phyloP scores from a whole-genome alignment of 2,888 invertebrate species.

The Clusia tigrina region DNA sequence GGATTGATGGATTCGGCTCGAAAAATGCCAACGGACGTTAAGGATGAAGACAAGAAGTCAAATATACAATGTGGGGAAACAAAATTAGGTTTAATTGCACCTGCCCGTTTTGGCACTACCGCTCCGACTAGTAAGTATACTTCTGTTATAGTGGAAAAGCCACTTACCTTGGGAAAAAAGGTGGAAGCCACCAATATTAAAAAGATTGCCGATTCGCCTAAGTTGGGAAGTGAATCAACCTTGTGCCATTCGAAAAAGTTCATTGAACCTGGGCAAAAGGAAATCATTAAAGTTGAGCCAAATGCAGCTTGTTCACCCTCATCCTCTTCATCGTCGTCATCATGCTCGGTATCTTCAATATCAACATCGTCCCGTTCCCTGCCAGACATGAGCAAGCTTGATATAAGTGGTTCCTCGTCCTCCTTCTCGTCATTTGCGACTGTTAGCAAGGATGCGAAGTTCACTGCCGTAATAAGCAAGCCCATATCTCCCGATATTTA shows the following conservation, averaged over 20 bases:
- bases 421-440: constrained; percentile 14
- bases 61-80: constrained; percentile 32
- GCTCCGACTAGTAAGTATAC: constrained; percentile 42
- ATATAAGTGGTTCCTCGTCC: constrained; percentile 50
- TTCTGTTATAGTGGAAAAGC: constrained; percentile 56
- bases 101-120: constrained; percentile 40
- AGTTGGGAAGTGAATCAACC: constrained; percentile 26
- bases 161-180: constrained; percentile 31
- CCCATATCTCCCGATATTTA: constrained; percentile 72
- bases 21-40: constrained; percentile 33
- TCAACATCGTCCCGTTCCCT: constrained; percentile 45
- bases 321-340: constrained; percentile 53
- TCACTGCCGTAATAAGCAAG: constrained; percentile 27
- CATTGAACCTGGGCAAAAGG: constrained; percentile 48
- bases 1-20: constrained; percentile 17
- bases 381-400: constrained; percentile 58
- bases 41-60: constrained; percentile 42
- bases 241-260: constrained; percentile 40
- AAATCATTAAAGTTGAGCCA: constrained; percentile 50
- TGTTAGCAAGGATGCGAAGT: constrained; percentile 40
- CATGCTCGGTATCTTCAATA: constrained; percentile 44
- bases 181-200: constrained; percentile 11
- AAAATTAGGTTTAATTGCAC: constrained; percentile 44
- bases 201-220: constrained; percentile 7
- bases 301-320: constrained; percentile 51